A percentile compares a stretch with the other conserved stretches of the same genome.
These are phyloP conservation scores for Clarias macrocephalus DNA, from an alignment of 2,113 vertebrate species.

Conservation along the genomic window DNA sequence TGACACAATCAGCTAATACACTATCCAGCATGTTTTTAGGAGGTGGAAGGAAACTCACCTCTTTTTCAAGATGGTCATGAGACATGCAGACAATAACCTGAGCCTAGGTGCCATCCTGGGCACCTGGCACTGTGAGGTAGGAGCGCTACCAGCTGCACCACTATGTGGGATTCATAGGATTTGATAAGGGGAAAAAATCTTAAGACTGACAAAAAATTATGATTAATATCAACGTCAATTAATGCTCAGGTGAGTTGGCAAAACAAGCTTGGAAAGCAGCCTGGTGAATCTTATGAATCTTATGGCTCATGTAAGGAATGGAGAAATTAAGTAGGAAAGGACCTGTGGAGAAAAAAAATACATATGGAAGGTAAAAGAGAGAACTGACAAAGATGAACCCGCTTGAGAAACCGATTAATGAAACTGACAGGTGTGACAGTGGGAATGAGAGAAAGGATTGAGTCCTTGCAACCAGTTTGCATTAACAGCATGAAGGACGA, in stretches of 20 bases:
- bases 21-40: not conserved
- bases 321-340: not conserved
- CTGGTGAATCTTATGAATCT: not conserved
- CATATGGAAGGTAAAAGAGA: not conserved
- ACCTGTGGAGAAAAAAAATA: not conserved
- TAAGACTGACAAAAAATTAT: not conserved
- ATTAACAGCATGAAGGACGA: conserved; percentile 14
- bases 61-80: too few relatives aligned
- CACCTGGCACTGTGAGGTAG: too few relatives aligned
- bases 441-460: not conserved
- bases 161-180: not conserved
- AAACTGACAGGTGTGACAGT: not conserved
- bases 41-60: not conserved
- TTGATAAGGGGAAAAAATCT: not conserved
- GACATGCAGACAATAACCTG: too few relatives aligned
- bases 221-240: not conserved
- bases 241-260: not conserved
- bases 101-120: too few relatives aligned
- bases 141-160: too few relatives aligned
- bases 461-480: not conserved
- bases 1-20: too few relatives aligned
- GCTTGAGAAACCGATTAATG: not conserved
- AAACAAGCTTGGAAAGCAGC: not conserved
- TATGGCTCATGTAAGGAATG: not conserved
- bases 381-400: not conserved